Evolutionary conservation across 1,140 invertebrate genomes (phyloP), one percentile per base, ranked within the genome.

Genomic region (Gryon sp.): DNA sequence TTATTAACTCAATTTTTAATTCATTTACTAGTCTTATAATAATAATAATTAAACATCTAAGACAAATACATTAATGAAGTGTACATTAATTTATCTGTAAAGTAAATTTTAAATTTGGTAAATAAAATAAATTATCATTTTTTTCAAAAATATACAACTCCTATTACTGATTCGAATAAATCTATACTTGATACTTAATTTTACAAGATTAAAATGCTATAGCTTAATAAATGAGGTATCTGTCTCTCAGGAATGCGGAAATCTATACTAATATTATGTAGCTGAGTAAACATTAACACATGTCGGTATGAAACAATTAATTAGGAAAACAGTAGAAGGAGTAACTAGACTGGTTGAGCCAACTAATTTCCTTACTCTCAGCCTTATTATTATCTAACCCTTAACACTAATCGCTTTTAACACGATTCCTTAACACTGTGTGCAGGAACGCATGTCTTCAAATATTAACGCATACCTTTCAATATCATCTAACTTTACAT

Each of bases 311-410:
- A 73, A 76, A 79, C 52, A 79, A 76, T 79, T 79, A 73, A 60
- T 65, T 52, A 40, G 38, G 30, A 14, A 55, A 52, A 30, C 20
- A 15, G 73, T n/a, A n/a, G 24, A 40, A 15, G 62, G 38, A 43
- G 70, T 62, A 55, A 68, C 15, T 70, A 18, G 38, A n/a, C 40
- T 76, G 63, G 52, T 65, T 48, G 53, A 66, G 52, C 63, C 65
- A 68, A 77, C 63, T 80, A 80, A 80, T 80, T 77, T 80, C 74
- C 53, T 80, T 74, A 73, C 38, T 77, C 74, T 80, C 57, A 72
- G 76, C 78, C 78, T 80, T 75, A 70, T 75, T 70, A 74, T 77
- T 66, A 80, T 77, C 65, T 70, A 72, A 68, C 78, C 62, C 70
- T 76, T 69, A 69, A 50, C 40, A 48, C 63, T 70, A 50, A 70